Conservation (phyloP, 2,113 vertebrate species). For the Indicator indicator region DNA sequence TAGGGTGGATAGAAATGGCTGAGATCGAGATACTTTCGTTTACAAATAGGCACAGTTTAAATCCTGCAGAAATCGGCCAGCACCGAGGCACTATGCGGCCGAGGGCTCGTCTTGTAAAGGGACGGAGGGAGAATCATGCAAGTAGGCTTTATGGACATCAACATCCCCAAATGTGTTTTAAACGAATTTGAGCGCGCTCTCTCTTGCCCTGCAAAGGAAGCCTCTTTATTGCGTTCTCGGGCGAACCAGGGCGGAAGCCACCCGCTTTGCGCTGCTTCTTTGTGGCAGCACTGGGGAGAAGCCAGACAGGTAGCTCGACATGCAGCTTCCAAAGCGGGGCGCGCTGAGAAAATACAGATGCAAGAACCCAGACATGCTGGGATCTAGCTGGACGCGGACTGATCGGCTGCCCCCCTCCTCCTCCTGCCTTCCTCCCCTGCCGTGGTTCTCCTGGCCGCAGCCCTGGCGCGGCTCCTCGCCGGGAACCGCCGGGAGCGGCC, state of each 20-base stretch:
- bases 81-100: not conserved
- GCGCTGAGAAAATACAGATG: not conserved
- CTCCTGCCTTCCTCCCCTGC: slow-evolving; percentile 22
- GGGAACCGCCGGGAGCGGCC: not conserved
- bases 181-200: slow-evolving; percentile 11
- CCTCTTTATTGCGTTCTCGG: not conserved
- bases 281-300: not conserved
- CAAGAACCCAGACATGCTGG: not conserved
- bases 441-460: not conserved
- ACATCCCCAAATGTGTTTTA: not conserved
- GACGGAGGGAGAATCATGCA: not conserved
- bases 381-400: not conserved
- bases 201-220: not conserved
- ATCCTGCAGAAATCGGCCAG: not conserved
- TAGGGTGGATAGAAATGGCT: not conserved
- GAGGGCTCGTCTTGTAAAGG: not conserved
- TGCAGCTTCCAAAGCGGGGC: not conserved
- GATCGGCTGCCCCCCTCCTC: not conserved
- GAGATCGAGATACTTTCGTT: not conserved
- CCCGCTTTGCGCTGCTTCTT: not conserved
- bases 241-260: not conserved
- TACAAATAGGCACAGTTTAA: not conserved
- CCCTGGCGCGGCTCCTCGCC: not conserved
- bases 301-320: not conserved
- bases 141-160: not conserved